phyloP scores from a whole-genome alignment of 92 coral and sea anemone genomes.

The Plumapathes pennacea region DNA sequence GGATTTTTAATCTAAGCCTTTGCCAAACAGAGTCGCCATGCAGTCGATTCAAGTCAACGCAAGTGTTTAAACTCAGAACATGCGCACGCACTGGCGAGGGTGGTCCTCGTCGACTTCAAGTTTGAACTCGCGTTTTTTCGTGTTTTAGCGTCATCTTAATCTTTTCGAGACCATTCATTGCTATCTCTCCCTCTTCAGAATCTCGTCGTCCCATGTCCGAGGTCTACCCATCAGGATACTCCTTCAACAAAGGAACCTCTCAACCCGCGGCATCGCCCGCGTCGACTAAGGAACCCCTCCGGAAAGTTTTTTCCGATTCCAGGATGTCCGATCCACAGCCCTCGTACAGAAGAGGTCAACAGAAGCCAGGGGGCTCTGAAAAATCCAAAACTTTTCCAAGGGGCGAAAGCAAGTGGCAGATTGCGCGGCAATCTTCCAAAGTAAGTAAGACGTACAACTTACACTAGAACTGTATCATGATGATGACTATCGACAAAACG shows the following conservation, averaged over 20 bases:
- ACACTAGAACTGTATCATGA: too few species aligned
- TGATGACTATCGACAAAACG: too few species aligned
- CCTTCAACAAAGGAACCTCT: conserved; percentile 5
- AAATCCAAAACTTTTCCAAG: conserved; percentile 8
- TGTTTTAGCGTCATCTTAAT: not conserved
- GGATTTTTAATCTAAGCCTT: not conserved
- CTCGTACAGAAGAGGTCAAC: conserved; percentile 7
- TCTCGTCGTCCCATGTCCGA: conserved; percentile 57
- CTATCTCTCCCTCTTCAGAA: conserved; percentile 19
- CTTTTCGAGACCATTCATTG: not conserved
- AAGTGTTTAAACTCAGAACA: too few species aligned
- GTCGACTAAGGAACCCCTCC: conserved; percentile 40
- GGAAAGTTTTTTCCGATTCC: conserved; percentile 59
- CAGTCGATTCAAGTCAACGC: too few species aligned
- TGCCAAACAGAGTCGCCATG: not conserved
- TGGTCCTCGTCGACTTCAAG: too few species aligned
- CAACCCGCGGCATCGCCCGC: conserved; percentile 4
- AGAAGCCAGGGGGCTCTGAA: conserved; percentile 5
- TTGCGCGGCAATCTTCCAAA: conserved; percentile 36
- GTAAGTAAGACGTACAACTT: not conserved
- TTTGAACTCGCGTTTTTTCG: not conserved
- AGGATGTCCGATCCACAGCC: conserved; percentile 24
- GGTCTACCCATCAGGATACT: conserved; percentile 21
- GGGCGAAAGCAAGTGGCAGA: too few species aligned
- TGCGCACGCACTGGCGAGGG: too few species aligned